phyloP scores from a whole-genome alignment of 2,888 invertebrate genomes.

The Cynaeus angustus region DNA sequence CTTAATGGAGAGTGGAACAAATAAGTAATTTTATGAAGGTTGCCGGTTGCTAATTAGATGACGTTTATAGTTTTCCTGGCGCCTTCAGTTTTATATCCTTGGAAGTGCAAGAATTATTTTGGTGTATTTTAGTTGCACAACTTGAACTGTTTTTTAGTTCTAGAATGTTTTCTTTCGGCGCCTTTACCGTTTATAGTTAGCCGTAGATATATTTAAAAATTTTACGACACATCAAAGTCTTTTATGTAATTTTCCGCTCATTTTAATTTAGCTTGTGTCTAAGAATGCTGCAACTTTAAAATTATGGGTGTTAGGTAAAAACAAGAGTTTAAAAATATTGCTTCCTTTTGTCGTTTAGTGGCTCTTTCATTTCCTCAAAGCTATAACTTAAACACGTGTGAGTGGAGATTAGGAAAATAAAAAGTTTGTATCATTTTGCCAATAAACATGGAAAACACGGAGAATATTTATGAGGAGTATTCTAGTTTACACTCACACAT shows the following conservation, averaged over 20 bases:
- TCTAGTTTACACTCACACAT: conserved; percentile 31
- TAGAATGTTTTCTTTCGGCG: too few relatives aligned
- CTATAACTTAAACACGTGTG: conserved; percentile 44
- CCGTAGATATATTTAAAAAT: too few relatives aligned
- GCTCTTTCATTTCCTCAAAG: conserved; percentile 37
- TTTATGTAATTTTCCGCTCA: conserved; percentile 13
- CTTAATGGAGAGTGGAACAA: background rate
- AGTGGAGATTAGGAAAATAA: conserved; percentile 42
- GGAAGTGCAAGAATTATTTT: too few relatives aligned
- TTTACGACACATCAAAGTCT: too few relatives aligned
- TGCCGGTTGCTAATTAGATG: too few relatives aligned
- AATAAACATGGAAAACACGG: conserved; percentile 43
- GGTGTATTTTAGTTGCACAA: too few relatives aligned
- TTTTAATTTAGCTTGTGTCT: conserved; percentile 6
- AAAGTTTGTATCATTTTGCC: conserved; percentile 44
- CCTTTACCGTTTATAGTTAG: too few relatives aligned
- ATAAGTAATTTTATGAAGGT: too few relatives aligned
- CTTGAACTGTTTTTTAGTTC: too few relatives aligned
- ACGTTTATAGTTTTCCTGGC: too few relatives aligned
- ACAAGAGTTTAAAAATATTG: conserved; percentile 31
- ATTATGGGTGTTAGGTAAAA: conserved; percentile 18
- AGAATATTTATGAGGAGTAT: conserved; percentile 38
- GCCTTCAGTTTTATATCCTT: too few relatives aligned
- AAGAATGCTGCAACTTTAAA: conserved; percentile 4
- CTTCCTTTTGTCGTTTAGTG: conserved; percentile 29